Conservation (phyloP, 2,113 vertebrate species). For the Orientallactaga bullata region DNA sequence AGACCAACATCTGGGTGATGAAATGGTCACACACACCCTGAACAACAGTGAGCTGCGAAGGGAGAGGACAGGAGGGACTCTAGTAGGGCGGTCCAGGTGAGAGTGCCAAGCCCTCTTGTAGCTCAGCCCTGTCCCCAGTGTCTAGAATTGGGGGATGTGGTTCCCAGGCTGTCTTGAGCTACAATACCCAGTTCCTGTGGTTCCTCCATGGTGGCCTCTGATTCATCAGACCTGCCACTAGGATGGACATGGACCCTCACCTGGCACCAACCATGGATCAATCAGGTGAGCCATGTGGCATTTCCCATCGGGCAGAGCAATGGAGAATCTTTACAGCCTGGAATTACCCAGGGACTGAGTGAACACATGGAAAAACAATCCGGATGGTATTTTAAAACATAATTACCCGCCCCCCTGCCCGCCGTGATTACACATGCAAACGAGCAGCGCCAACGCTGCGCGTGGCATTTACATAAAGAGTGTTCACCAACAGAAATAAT, state of each 20-base stretch:
- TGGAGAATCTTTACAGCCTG: not conserved
- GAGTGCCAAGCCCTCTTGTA: too few relatives aligned
- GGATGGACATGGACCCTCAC: not conserved
- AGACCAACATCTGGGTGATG: not conserved
- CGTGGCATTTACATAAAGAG: not conserved
- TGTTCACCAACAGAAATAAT: not conserved
- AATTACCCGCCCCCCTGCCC: not conserved
- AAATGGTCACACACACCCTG: not conserved
- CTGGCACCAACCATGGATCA: not conserved
- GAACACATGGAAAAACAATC: not conserved
- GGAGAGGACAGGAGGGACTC: too few relatives aligned
- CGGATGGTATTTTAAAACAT: not conserved
- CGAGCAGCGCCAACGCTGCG: not conserved
- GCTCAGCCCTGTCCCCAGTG: not conserved
- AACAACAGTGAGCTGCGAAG: fast-evolving
- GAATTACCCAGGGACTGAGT: not conserved
- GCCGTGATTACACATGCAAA: not conserved
- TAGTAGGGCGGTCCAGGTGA: not conserved
- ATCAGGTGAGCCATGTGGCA: not conserved
- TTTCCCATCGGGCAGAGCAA: not conserved
- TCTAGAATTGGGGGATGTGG: too few relatives aligned
- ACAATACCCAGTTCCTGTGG: not conserved
- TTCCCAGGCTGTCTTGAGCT: not conserved
- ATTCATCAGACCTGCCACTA: fast-evolving
- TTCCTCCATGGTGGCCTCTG: not conserved